A percentile compares a stretch with the other conserved stretches of the same genome.
Conservation (phyloP, 2,888 invertebrate species). For the Buathra laborator region DNA sequence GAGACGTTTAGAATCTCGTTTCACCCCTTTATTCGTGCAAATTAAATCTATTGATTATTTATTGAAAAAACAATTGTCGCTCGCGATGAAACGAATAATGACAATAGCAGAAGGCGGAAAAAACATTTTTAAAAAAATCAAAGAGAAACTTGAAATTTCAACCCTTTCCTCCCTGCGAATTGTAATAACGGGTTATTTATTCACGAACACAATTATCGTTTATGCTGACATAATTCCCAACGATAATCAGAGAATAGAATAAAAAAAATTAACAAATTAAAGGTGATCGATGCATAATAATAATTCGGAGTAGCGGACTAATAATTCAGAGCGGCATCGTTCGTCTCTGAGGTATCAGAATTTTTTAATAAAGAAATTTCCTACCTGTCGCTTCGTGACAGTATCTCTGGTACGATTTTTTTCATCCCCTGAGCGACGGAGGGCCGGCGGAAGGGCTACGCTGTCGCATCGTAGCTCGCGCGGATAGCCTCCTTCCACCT, state of each 20-base stretch:
- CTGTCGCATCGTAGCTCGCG: conserved; percentile 39
- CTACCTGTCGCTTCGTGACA: conserved; percentile 33
- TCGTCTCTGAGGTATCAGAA: background rate
- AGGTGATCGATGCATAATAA: background rate
- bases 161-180: too few relatives aligned
- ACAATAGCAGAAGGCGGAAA: too few relatives aligned
- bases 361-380: conserved; percentile 42
- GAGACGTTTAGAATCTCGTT: conserved; percentile 18
- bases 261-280: background rate
- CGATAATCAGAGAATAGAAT: background rate
- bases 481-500: conserved; percentile 27
- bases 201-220: background rate
- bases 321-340: too few relatives aligned
- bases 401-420: conserved; percentile 23
- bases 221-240: background rate
- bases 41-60: background rate
- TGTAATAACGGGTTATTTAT: too few relatives aligned
- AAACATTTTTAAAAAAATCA: too few relatives aligned
- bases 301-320: background rate
- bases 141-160: too few relatives aligned
- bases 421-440: conserved; percentile 12
- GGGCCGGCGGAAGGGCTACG: conserved; percentile 48
- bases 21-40: background rate
- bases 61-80: background rate
- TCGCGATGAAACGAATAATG: background rate